A percentile compares a stretch with the other conserved stretches of the same genome.
These are phyloP conservation scores for Gallinago paraguaiae DNA, from an alignment of 2,113 vertebrate genomes.

Conservation along the genomic window DNA sequence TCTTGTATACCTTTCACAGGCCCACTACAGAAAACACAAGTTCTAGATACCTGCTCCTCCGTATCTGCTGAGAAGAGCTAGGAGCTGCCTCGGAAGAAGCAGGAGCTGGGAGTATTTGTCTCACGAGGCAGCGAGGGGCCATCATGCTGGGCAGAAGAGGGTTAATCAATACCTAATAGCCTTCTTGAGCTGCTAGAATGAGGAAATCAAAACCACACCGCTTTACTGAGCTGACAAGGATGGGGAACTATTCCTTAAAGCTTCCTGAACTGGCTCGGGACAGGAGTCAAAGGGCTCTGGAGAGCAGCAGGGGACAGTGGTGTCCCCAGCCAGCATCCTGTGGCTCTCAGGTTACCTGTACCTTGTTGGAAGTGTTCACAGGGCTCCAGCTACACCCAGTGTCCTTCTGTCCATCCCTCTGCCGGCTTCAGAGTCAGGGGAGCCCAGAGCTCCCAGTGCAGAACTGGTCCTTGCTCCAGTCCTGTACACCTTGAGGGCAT, in stretches of 20 bases:
- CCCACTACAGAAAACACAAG: neutral
- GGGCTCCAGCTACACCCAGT: neutral
- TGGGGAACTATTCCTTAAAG: neutral
- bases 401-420: neutral
- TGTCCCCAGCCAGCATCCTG: rapidly evolving
- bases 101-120: neutral
- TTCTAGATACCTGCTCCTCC: neutral
- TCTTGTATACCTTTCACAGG: neutral
- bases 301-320: neutral
- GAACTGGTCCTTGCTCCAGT: neutral
- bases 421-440: neutral
- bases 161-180: neutral
- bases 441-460: neutral
- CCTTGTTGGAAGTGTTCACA: neutral
- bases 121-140: neutral
- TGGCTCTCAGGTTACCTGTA: neutral
- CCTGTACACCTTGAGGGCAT: neutral
- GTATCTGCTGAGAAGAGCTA: neutral
- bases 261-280: rapidly evolving
- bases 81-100: neutral
- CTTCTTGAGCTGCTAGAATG: neutral
- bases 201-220: neutral
- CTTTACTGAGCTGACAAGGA: neutral
- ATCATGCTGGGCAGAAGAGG: neutral
- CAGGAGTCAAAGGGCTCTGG: neutral